Percentiles rank a stretch among this genome's conserved stretches.
phyloP scores from a whole-genome alignment of 2,113 vertebrate species.

The Onychostruthus taczanowskii region DNA sequence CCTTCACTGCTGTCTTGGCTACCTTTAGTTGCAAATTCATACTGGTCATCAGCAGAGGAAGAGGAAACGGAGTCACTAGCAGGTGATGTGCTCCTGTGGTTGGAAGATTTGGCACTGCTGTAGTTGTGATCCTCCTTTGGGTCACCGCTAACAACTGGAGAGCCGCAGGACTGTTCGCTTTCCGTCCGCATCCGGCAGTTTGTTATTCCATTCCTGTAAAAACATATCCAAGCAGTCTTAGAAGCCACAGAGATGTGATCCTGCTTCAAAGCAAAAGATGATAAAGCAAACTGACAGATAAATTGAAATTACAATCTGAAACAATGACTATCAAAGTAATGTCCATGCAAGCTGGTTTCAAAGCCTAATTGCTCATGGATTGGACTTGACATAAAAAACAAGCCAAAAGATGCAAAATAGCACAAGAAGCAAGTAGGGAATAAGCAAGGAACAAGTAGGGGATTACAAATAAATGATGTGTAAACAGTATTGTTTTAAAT shows the following conservation, averaged over 20 bases:
- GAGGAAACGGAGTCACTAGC: conserved; percentile 77
- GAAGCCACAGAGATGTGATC: background rate
- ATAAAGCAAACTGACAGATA: background rate
- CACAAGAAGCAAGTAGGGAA: background rate
- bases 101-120: conserved; percentile 90
- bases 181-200: conserved; percentile 86
- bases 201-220: conserved; percentile 78
- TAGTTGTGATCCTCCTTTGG: conserved; percentile 96
- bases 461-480: background rate
- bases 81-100: conserved; percentile 77
- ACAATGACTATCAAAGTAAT: background rate
- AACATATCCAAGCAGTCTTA: background rate
- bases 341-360: background rate
- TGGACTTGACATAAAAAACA: background rate
- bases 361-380: background rate
- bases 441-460: background rate
- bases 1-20: conserved; percentile 78
- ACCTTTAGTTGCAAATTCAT: conserved; percentile 77
- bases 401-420: background rate
- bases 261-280: background rate
- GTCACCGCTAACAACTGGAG: conserved; percentile 87
- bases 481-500: background rate
- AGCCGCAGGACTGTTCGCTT: conserved; percentile 85
- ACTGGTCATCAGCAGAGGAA: conserved; percentile 79
- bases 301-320: background rate